Base-by-base conservation (phyloP, 1,140 invertebrate species). In the Drosophila mojavensis region DNA sequence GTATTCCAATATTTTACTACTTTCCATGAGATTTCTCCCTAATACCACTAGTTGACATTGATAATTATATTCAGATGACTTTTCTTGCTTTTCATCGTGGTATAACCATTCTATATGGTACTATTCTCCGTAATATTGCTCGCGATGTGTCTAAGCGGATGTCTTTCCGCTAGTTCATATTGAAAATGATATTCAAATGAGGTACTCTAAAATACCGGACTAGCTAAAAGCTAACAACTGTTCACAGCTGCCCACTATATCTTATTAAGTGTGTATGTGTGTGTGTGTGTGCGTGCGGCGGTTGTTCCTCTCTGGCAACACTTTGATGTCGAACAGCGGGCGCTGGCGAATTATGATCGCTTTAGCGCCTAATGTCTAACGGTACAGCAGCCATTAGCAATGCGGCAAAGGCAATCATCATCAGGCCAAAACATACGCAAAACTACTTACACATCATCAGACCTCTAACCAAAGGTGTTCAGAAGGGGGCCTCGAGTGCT, bases 351-450 rank as follows among this genome's bases (percentile, higher is more conserved):
- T 79, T 76, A 79, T 85, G 81, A 82, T 66, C 67, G 77, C 85
- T 86, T 86, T 86, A 78, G 60, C 82, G 82, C 81, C 69, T 81
- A 79, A 79, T 82, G 78, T 45, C 54, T 86, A 86, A 86, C 82
- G 82, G 82, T 81, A 82, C 56, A 50, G 13, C 55, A 20, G 56
- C 62, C 82, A 82, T 86, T 86, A 86, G 83, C 71, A 51, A 43
- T 62, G 50, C 51, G 48, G 48, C 48, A 10, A 67, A 51, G 41
- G 75, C 63, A 79, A 86, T 86, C 79, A 86, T 86, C 82, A 86
- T 86, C 82, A 86, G 65, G 74, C 69, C 81, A 74, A 84, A 85
- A 79, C 78, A 62, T 63, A 63, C 74, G 69, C 56, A 48, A 61
- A 61, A 69, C 56, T 54, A 59, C 69, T 65, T 66, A 65, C 26